phyloP scores from a whole-genome alignment of 2,888 invertebrate genomes.

The Cheilosia pagana region DNA sequence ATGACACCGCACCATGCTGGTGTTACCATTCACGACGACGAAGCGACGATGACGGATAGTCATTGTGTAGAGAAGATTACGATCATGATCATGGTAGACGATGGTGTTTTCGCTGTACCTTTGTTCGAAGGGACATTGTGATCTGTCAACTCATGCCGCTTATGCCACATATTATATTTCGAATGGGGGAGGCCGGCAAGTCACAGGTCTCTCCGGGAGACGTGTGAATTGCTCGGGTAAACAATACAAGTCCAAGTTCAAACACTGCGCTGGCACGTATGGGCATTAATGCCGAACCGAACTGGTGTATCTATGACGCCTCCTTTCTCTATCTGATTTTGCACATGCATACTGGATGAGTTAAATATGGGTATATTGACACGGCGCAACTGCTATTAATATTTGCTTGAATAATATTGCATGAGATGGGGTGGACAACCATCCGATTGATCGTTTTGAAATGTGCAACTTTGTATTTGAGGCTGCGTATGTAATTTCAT shows the following conservation, averaged over 20 bases:
- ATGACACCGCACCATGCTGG: conserved; percentile 39
- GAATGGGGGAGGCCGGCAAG: conserved; percentile 19
- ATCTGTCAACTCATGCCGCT: conserved; percentile 36
- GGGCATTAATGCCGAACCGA: conserved; percentile 23
- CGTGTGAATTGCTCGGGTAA: conserved; percentile 51
- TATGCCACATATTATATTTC: conserved; percentile 19
- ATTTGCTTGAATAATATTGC: conserved; percentile 39
- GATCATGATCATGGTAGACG: conserved; percentile 26
- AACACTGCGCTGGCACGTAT: conserved; percentile 63
- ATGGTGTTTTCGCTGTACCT: conserved; percentile 42
- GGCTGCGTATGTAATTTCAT: not conserved
- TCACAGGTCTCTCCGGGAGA: not conserved
- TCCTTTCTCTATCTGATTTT: conserved; percentile 30
- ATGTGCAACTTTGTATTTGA: conserved; percentile 4
- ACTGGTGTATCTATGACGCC: conserved; percentile 2
- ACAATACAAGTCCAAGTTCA: conserved; percentile 71
- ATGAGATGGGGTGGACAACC: conserved; percentile 12
- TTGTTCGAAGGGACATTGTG: conserved; percentile 27
- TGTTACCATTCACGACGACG: not conserved
- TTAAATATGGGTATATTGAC: conserved; percentile 49
- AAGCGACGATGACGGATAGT: conserved; percentile 23
- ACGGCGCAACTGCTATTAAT: conserved; percentile 9
- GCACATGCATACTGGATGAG: conserved; percentile 35
- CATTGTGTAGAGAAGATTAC: conserved; percentile 20
- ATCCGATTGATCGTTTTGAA: conserved; percentile 19